These are phyloP conservation scores for Gasterosteus aculeatus DNA, from an alignment of 2,113 vertebrate genomes.

Conservation along the genomic window DNA sequence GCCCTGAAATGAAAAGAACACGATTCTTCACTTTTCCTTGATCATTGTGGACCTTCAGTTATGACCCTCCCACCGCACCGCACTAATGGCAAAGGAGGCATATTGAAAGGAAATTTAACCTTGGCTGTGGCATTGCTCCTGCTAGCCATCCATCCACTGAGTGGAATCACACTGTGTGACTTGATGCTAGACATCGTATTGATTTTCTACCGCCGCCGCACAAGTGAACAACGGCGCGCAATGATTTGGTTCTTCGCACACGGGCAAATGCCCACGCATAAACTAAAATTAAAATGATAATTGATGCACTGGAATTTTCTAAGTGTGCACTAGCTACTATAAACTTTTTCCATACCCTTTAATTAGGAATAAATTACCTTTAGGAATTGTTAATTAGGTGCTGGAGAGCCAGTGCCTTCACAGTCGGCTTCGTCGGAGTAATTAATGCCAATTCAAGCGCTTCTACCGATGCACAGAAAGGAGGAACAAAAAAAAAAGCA, in stretches of 20 bases:
- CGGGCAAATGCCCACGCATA: conserved; percentile 39
- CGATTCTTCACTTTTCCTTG: conserved; percentile 16
- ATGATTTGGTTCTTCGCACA: conserved; percentile 36
- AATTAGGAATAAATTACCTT: conserved; percentile 72
- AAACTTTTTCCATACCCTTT: conserved; percentile 56
- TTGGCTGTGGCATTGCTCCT: conserved; percentile 33
- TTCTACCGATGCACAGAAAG: conserved; percentile 34
- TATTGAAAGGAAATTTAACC: conserved; percentile 46
- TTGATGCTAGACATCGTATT: conserved; percentile 59
- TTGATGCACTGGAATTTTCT: conserved; percentile 63
- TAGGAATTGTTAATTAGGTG: conserved; percentile 66
- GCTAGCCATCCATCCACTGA: conserved; percentile 37
- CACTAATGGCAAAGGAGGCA: conserved; percentile 8
- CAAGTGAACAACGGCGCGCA: conserved; percentile 51
- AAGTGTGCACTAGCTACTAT: conserved; percentile 24
- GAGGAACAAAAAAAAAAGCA: neutral
- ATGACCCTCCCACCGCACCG: neutral
- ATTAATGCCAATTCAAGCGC: conserved; percentile 68
- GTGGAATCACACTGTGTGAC: conserved; percentile 46
- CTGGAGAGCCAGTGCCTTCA: conserved; percentile 57
- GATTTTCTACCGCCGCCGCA: conserved; percentile 59
- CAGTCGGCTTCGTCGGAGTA: conserved; percentile 68
- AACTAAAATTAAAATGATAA: conserved; percentile 56
- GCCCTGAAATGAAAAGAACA: conserved; percentile 6
- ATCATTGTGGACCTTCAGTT: conserved; percentile 8